Base-by-base conservation (phyloP, 2,113 vertebrate genomes). In the Lepisosteus oculatus region DNA sequence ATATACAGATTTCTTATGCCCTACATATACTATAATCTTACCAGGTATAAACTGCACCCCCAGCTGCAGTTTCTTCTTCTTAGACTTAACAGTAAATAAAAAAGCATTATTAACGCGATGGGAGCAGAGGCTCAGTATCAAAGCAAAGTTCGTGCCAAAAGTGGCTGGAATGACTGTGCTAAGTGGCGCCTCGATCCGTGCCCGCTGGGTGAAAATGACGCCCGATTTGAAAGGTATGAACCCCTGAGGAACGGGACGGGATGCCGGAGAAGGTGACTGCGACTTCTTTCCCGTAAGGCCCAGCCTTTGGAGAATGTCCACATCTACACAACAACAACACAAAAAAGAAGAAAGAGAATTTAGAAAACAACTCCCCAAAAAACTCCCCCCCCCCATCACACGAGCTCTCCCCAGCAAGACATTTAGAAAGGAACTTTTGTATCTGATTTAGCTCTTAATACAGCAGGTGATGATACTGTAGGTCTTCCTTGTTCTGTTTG, bases 101-200 rank as follows among this genome's bases (percentile, higher is more conserved):
- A 96, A 98, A 68, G 96, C 97, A 3, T 87, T 93, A 90, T 97
- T 98, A 85, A 98, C 80, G 9, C 96, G 95, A 73, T 99, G 96
- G 29, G 95, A 94, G 64, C 95, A 94, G 12, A 99, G 81, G 81
- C 95, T 97, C 84, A 97, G 81, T 81, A 98, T 92, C 56, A 99
- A 76, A 0, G 95, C 91, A 78, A 99, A 85, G 72, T 95, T 85
- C 0, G 86, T 78, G 85, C 90, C 84, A 78, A 89, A 89, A 69
- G 87, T 54, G 0, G 86, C 0, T 0, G 96, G 96, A n/a, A 99
- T 59, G 54, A 99, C 74, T 0, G 88, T 3, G 11, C 73, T 82
- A 64, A 94, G 74, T 0, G 95, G 94, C 0, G 87, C 93, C 80
- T 96, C 93, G 0, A 99, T 64, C 2, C 88, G 92, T 0, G 94